These are phyloP conservation scores for Pseudochaenichthys georgianus DNA, from an alignment of 2,797 vertebrate species.

Conservation along the genomic window DNA sequence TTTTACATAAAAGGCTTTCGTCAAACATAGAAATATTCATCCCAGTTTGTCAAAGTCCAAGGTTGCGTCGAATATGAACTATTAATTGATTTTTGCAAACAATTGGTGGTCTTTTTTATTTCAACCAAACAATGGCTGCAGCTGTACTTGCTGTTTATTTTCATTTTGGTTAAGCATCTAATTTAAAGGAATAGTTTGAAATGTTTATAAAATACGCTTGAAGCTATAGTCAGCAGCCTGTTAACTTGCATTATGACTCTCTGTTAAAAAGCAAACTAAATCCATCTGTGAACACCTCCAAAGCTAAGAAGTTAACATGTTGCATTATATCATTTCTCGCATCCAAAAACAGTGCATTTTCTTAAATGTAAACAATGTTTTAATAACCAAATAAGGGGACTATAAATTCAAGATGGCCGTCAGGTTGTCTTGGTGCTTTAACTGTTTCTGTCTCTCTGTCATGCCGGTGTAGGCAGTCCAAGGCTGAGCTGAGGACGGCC, in stretches of 20 bases:
- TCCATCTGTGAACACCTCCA: neutral
- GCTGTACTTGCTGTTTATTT: too few species aligned
- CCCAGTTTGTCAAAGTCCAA: too few species aligned
- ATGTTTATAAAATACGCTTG: neutral
- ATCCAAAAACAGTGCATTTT: neutral
- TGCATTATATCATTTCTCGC: neutral
- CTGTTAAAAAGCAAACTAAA: neutral
- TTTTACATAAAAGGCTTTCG: too few species aligned
- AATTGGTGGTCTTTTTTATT: too few species aligned
- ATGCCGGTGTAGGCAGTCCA: slow-evolving; percentile 85
- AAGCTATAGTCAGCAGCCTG: neutral
- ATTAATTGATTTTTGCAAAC: too few species aligned
- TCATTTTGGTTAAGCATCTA: too few species aligned
- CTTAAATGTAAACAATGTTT: neutral
- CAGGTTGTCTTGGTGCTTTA: neutral
- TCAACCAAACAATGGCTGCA: too few species aligned
- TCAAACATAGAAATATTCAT: too few species aligned
- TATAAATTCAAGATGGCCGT: neutral
- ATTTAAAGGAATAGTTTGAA: neutral
- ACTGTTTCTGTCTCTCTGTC: neutral
- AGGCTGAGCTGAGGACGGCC: slow-evolving; percentile 87
- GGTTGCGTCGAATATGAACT: too few species aligned
- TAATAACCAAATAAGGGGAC: neutral
- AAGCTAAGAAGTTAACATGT: neutral
- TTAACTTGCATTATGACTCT: neutral